These are phyloP conservation scores for Xestia xanthographa DNA, from an alignment of 2,888 invertebrate genomes.

Conservation along the genomic window DNA sequence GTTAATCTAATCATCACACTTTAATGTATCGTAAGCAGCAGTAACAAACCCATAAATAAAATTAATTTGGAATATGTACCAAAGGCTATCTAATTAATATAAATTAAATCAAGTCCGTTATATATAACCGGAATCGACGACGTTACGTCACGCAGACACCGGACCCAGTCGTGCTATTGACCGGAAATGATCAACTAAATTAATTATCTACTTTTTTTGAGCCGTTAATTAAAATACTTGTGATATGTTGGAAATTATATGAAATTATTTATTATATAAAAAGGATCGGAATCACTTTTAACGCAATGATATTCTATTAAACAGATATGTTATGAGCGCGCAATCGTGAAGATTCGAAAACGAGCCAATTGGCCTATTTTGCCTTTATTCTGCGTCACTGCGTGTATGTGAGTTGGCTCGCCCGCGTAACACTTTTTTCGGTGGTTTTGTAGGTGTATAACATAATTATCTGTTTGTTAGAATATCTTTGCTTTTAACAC, in stretches of 20 bases:
- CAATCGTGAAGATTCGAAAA: no score
- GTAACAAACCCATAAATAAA: constrained; percentile 12
- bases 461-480: no score
- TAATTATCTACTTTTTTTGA: constrained; percentile 42
- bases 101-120: constrained; percentile 46
- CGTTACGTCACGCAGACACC: constrained; percentile 52
- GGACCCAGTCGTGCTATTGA: constrained; percentile 59
- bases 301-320: no score
- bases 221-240: constrained; percentile 29
- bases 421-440: no score
- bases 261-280: neutral
- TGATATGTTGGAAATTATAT: neutral
- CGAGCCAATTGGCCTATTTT: no score
- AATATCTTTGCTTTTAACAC: no score
- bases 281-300: neutral
- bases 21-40: constrained; percentile 3
- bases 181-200: constrained; percentile 69
- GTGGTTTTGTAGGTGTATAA: no score
- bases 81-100: constrained; percentile 27
- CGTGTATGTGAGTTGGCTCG: no score
- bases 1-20: neutral
- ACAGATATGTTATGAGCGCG: no score
- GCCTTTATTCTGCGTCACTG: no score
- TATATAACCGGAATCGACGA: constrained; percentile 37
- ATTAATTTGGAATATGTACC: neutral